phyloP scores from a whole-genome alignment of 2,113 vertebrate species.

The Semnopithecus entellus region DNA sequence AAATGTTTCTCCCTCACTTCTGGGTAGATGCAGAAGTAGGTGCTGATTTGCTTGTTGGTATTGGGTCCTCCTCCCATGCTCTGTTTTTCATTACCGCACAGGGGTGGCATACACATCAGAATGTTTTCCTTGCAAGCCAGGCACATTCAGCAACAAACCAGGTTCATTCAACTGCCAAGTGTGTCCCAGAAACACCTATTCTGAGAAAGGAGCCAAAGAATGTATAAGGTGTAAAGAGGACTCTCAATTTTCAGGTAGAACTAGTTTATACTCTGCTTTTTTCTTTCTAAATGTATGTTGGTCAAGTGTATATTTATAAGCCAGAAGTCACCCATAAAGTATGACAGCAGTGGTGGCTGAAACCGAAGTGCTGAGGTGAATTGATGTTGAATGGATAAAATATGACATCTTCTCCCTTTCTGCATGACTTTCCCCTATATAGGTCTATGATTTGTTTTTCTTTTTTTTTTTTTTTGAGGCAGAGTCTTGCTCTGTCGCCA shows the following conservation, averaged over 20 bases:
- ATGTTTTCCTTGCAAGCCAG: slow-evolving; percentile 96
- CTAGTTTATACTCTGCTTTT: neutral
- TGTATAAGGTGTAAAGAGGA: slow-evolving; percentile 90
- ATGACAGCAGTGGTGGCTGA: neutral
- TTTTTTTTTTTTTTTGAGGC: no score
- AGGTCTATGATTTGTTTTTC: neutral
- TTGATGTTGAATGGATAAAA: neutral
- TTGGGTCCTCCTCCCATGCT: neutral
- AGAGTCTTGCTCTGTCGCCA: no score
- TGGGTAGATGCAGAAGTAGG: neutral
- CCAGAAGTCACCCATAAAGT: neutral
- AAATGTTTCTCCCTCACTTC: neutral
- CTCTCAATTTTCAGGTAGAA: slow-evolving; percentile 91
- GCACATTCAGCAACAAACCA: slow-evolving; percentile 91
- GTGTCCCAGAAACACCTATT: slow-evolving; percentile 93
- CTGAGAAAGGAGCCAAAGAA: slow-evolving; percentile 93
- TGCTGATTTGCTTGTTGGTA: neutral
- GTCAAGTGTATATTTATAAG: neutral
- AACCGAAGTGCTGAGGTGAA: neutral
- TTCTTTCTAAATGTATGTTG: neutral
- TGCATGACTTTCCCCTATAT: neutral
- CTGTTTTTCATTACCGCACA: slow-evolving; percentile 72
- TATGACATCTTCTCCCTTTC: neutral
- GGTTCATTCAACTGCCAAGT: slow-evolving; percentile 91
- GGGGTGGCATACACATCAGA: slow-evolving; percentile 97